Conservation (phyloP, 2,888 invertebrate species). For the Hirtodrosophila cameraria region DNA sequence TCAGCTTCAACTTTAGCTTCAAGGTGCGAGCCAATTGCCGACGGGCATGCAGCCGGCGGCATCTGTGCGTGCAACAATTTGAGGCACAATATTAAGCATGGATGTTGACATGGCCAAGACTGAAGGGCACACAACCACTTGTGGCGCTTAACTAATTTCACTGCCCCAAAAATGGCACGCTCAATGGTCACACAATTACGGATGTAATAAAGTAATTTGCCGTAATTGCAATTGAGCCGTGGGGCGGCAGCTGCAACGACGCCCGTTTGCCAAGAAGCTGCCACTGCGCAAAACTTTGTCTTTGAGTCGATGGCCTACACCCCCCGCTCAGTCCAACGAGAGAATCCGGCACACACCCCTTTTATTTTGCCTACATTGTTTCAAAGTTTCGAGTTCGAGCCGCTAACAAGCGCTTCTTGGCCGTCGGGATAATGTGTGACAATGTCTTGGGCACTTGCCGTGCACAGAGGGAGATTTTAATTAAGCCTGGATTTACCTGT, state of each 20-base stretch:
- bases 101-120: slow-evolving; percentile 4
- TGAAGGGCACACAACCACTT: slow-evolving; percentile 68
- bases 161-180: slow-evolving; percentile 79
- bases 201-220: slow-evolving; percentile 84
- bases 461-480: slow-evolving; percentile 76
- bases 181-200: slow-evolving; percentile 83
- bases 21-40: slow-evolving; percentile 40
- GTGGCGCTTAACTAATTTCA: slow-evolving; percentile 68
- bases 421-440: slow-evolving; percentile 60
- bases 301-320: slow-evolving; percentile 19
- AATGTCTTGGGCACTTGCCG: slow-evolving; percentile 68
- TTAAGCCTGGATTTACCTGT: slow-evolving; percentile 61
- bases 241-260: slow-evolving; percentile 55
- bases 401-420: slow-evolving; percentile 20
- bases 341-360: slow-evolving; percentile 35
- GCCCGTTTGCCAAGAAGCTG: slow-evolving; percentile 27
- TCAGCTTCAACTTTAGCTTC: background rate
- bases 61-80: slow-evolving; percentile 34
- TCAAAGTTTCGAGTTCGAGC: slow-evolving; percentile 36
- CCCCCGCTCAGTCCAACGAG: slow-evolving; percentile 7
- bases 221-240: slow-evolving; percentile 83
- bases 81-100: slow-evolving; percentile 19
- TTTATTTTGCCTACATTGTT: slow-evolving; percentile 48
- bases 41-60: slow-evolving; percentile 43
- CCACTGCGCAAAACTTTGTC: slow-evolving; percentile 51